Conservation (phyloP, 1,140 invertebrate genomes). For the Papilio machaon region DNA sequence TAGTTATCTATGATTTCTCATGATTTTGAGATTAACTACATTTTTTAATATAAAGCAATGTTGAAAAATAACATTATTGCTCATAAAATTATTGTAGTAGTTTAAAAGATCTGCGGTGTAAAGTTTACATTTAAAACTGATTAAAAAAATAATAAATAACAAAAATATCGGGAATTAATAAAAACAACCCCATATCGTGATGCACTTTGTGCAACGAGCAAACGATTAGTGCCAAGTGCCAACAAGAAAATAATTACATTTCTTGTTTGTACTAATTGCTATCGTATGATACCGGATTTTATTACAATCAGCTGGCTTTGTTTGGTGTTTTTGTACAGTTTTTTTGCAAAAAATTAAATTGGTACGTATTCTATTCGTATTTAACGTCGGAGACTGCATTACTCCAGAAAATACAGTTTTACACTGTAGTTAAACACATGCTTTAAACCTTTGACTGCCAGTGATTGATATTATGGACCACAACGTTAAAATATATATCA, state of each 20-base stretch:
- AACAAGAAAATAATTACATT: slow-evolving; percentile 22
- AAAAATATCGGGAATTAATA: not conserved
- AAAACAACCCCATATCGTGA: not conserved
- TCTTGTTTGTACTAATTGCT: slow-evolving; percentile 8
- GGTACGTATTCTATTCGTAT: too few species aligned
- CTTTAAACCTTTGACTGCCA: too few species aligned
- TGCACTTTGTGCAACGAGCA: slow-evolving; percentile 3
- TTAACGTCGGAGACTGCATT: too few species aligned
- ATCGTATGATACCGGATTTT: not conserved
- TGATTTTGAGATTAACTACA: too few species aligned
- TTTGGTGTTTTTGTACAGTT: not conserved
- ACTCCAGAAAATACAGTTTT: too few species aligned
- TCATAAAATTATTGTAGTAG: not conserved
- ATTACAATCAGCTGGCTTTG: not conserved
- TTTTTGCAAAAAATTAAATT: not conserved
- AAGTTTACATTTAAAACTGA: too few species aligned
- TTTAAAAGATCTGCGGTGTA: not conserved
- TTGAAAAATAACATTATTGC: not conserved
- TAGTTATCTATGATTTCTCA: too few species aligned
- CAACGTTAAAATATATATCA: too few species aligned
- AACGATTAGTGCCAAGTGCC: not conserved
- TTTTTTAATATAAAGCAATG: not conserved
- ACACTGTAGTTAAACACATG: too few species aligned
- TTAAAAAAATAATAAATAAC: not conserved
- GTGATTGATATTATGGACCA: too few species aligned